Conservation (phyloP, 64 coral and sea anemone genomes). For the Pachyseris speciosa region DNA sequence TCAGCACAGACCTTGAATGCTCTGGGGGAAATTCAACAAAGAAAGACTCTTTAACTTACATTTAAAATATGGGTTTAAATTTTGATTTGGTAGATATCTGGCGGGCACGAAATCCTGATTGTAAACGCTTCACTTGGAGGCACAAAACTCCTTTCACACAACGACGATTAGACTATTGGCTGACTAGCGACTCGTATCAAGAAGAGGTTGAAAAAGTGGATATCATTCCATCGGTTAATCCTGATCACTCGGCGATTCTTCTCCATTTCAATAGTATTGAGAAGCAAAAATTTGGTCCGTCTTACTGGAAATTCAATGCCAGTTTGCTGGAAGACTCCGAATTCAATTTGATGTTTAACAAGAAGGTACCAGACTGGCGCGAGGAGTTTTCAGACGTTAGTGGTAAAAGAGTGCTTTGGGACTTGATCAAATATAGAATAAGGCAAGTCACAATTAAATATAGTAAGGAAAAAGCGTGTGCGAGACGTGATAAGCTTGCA, state of each 20-base stretch:
- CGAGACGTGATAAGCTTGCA: neutral
- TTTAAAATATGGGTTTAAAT: constrained; percentile 37
- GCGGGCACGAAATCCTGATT: constrained; percentile 44
- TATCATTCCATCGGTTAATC: constrained; percentile 37
- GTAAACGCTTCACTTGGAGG: constrained; percentile 60
- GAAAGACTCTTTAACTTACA: constrained; percentile 14
- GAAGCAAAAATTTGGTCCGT: constrained; percentile 10
- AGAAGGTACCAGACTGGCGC: constrained; percentile 13
- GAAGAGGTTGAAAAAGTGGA: constrained; percentile 17
- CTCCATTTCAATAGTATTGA: constrained; percentile 43
- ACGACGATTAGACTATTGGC: constrained; percentile 66
- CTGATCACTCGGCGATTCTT: constrained; percentile 49
- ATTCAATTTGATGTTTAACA: constrained; percentile 28
- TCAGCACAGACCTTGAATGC: constrained; percentile 36
- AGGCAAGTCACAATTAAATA: constrained; percentile 47
- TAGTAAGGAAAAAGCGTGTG: constrained; percentile 45
- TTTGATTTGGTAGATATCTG: constrained; percentile 49
- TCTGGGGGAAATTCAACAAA: constrained; percentile 37
- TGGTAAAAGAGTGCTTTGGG: constrained; percentile 49
- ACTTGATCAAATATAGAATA: constrained; percentile 64
- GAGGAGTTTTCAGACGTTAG: constrained; percentile 5
- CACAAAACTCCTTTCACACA: constrained; percentile 42
- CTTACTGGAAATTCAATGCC: constrained; percentile 58
- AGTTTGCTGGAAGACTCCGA: constrained; percentile 37
- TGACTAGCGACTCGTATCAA: constrained; percentile 58